Conservation (phyloP, 1,140 invertebrate species). For the Drosophila malerkotliana region DNA sequence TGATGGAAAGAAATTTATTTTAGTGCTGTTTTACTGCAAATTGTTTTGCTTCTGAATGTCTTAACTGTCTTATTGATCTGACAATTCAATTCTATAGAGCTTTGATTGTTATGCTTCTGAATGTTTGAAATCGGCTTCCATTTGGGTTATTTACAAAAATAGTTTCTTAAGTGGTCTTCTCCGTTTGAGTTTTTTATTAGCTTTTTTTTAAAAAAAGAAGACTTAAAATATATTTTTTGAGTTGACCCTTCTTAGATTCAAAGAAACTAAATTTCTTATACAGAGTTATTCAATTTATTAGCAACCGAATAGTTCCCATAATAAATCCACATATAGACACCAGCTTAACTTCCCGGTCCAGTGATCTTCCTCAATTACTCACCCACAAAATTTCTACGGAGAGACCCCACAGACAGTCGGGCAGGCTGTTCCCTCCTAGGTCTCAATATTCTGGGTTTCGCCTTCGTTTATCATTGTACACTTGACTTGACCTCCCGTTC, state of each 20-base stretch:
- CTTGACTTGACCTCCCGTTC: conserved; percentile 76
- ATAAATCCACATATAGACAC: neutral
- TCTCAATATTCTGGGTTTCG: conserved; percentile 19
- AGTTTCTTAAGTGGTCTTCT: conserved; percentile 6
- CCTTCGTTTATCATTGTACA: conserved; percentile 69
- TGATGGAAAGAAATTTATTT: conserved; percentile 37
- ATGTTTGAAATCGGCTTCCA: conserved; percentile 30
- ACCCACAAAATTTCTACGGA: conserved; percentile 32
- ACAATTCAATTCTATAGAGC: conserved; percentile 24
- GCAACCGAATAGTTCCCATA: neutral
- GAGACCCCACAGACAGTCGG: conserved; percentile 62
- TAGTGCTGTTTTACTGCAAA: conserved; percentile 71
- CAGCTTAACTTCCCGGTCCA: conserved; percentile 1
- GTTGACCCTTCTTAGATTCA: neutral
- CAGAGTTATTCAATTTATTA: neutral
- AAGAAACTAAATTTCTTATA: no score
- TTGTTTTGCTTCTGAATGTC: conserved; percentile 61
- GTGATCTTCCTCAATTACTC: conserved; percentile 34
- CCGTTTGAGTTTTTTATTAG: no score
- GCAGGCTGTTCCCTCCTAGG: neutral
- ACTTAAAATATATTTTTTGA: neutral
- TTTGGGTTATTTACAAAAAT: conserved; percentile 18
- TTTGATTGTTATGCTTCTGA: conserved; percentile 55
- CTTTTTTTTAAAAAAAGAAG: neutral
- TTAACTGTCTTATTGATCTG: conserved; percentile 33